Percentiles rank a stretch among this genome's conserved stretches.
These are phyloP conservation scores for Gallinago undulata DNA, from an alignment of 2,113 vertebrate species.

Conservation along the genomic window DNA sequence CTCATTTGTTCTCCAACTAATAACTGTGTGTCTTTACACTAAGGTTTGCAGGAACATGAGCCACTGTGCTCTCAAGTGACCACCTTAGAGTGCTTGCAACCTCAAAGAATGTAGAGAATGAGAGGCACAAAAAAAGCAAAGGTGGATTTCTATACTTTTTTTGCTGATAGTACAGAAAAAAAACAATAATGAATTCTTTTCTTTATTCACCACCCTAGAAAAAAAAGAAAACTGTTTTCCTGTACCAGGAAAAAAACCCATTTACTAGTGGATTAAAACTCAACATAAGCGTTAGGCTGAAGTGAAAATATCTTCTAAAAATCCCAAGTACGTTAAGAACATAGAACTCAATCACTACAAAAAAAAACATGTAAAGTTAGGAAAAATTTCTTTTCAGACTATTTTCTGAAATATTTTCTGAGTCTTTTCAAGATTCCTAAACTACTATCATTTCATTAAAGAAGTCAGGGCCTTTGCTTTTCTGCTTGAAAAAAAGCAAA, in stretches of 20 bases:
- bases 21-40: background rate
- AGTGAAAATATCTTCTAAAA: background rate
- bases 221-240: background rate
- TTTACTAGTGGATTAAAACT: background rate
- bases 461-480: background rate
- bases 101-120: background rate
- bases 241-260: fast-evolving
- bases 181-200: background rate
- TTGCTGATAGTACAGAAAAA: background rate
- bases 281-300: fast-evolving
- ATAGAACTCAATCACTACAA: background rate
- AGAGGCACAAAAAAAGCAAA: background rate
- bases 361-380: background rate
- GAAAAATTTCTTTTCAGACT: background rate
- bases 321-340: background rate
- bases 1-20: background rate
- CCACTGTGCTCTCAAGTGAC: background rate
- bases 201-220: background rate
- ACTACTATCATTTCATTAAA: background rate
- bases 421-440: background rate
- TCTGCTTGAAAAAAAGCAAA: background rate
- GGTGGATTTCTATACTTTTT: background rate
- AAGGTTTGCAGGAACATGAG: background rate
- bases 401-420: background rate
- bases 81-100: background rate